phyloP scores from a whole-genome alignment of 2,113 vertebrate genomes.

The Rhynchopsitta pachyrhyncha region DNA sequence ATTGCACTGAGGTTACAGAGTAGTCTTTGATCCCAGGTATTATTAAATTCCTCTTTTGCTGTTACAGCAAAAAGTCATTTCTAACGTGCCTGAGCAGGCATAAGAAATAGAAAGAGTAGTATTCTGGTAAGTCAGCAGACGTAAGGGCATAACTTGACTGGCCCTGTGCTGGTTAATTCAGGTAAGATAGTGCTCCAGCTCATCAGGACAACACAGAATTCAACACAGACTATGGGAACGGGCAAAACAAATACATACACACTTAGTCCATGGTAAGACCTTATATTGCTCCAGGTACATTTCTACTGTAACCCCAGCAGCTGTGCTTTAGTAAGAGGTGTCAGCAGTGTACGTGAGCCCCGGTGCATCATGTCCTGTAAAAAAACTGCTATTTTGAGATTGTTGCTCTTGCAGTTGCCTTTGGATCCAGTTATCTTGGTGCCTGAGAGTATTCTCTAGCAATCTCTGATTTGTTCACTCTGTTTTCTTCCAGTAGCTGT shows the following conservation, averaged over 20 bases:
- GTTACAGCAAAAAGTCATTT: neutral
- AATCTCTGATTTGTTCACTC: neutral
- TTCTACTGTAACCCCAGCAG: neutral
- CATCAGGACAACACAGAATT: rapidly evolving
- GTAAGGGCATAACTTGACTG: neutral
- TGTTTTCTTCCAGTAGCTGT: neutral
- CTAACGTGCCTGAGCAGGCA: neutral
- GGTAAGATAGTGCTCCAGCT: neutral
- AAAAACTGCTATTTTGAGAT: neutral
- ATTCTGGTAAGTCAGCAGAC: neutral
- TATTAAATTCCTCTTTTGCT: neutral
- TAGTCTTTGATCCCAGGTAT: neutral
- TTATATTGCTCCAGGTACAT: neutral
- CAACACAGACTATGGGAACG: neutral
- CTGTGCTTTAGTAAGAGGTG: neutral
- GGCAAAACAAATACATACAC: no score
- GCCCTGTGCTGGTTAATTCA: neutral
- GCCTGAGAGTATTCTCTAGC: neutral
- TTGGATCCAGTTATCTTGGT: neutral
- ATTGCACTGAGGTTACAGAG: neutral
- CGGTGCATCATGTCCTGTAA: neutral
- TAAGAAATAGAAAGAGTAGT: neutral
- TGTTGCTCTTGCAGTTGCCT: neutral
- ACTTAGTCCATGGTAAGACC: rapidly evolving
- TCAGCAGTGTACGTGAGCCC: neutral